These are phyloP conservation scores for Melanotus villosus DNA, from an alignment of 2,888 invertebrate genomes.

Conservation along the genomic window DNA sequence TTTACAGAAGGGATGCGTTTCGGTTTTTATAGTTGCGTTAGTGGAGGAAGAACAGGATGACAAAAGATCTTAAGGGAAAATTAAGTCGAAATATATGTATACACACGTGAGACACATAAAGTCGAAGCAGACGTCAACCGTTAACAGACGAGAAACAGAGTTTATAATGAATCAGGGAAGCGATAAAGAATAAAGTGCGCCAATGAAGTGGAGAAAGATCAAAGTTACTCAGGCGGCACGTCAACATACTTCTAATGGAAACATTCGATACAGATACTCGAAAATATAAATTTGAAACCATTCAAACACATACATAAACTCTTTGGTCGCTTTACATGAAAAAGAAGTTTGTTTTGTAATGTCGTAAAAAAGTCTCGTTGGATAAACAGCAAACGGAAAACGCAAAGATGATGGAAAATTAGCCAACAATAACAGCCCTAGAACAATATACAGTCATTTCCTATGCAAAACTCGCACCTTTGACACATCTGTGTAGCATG, in stretches of 20 bases:
- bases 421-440: conserved; percentile 38
- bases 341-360: conserved; percentile 33
- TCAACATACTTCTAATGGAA: conserved; percentile 60
- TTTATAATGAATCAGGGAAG: conserved; percentile 64
- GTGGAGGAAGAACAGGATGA: conserved; percentile 17
- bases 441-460: conserved; percentile 50
- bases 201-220: conserved; percentile 65
- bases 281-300: conserved; percentile 51
- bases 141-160: conserved; percentile 65
- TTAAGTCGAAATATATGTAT: conserved; percentile 51
- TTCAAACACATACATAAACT: conserved; percentile 46
- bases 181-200: conserved; percentile 65
- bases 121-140: conserved; percentile 64
- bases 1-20: neutral
- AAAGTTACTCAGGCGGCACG: conserved; percentile 60
- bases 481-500: conserved; percentile 52
- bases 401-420: conserved; percentile 22
- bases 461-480: conserved; percentile 47
- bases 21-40: neutral
- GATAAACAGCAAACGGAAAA: conserved; percentile 20
- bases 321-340: conserved; percentile 44
- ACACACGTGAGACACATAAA: conserved; percentile 66
- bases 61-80: conserved; percentile 41
- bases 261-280: conserved; percentile 57
- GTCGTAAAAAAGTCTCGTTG: conserved; percentile 31